Conservation (phyloP, 2,888 invertebrate genomes). For the Autographa pulchrina region DNA sequence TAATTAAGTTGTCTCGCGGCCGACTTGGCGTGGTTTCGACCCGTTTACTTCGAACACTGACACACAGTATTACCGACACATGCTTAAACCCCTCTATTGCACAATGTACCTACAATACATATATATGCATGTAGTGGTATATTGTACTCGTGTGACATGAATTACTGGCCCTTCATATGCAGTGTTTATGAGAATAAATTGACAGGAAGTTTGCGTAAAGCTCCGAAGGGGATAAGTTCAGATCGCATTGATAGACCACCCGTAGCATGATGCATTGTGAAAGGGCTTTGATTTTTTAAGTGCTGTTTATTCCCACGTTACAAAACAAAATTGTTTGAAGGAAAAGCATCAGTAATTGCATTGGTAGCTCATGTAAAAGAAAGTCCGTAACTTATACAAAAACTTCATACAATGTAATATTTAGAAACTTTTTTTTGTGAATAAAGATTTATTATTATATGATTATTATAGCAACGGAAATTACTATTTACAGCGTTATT, state of each 20-base stretch:
- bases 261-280: conserved; percentile 17
- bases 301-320: neutral
- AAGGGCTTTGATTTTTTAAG: conserved; percentile 41
- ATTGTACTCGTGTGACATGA: conserved; percentile 20
- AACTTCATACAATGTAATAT: too few relatives aligned
- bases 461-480: too few relatives aligned
- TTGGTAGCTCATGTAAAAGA: neutral
- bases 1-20: conserved; percentile 36
- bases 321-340: neutral
- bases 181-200: conserved; percentile 49
- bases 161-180: conserved; percentile 40
- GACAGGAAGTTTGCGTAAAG: conserved; percentile 57
- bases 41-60: conserved; percentile 42
- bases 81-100: conserved; percentile 21
- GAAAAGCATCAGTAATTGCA: neutral
- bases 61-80: conserved; percentile 6
- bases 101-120: neutral
- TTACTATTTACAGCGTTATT: neutral
- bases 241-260: conserved; percentile 6
- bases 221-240: conserved; percentile 13
- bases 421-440: too few relatives aligned
- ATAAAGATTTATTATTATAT: too few relatives aligned
- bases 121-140: too few relatives aligned
- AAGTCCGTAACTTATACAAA: too few relatives aligned
- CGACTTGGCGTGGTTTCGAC: conserved; percentile 53